These are phyloP conservation scores for Epistrophella euchroma DNA, from an alignment of 2,888 invertebrate genomes.

Conservation along the genomic window DNA sequence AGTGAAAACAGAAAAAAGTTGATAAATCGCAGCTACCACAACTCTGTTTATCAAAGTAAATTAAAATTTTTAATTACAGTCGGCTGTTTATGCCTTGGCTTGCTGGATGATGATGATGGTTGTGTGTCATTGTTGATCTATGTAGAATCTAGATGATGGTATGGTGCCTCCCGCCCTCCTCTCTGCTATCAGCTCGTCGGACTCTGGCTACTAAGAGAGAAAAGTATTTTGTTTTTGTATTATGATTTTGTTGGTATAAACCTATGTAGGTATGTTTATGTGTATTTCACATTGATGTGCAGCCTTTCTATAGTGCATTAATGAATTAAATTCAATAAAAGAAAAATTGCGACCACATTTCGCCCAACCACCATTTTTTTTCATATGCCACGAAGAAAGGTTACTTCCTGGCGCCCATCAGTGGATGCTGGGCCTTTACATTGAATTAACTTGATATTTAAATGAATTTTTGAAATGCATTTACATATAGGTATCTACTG, in stretches of 20 bases:
- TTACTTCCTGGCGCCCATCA: conserved; percentile 35
- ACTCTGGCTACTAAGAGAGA: conserved; percentile 19
- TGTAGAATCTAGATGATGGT: conserved; percentile 7
- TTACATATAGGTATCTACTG: too few species aligned
- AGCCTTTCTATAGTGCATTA: conserved; percentile 67
- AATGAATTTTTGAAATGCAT: conserved; percentile 67
- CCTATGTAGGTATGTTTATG: background rate
- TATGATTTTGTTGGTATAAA: background rate
- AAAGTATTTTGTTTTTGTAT: conserved; percentile 39
- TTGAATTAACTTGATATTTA: conserved; percentile 52
- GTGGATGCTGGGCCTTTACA: conserved; percentile 7
- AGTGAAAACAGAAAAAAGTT: conserved; percentile 39
- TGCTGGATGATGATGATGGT: conserved; percentile 60
- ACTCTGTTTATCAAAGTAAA: conserved; percentile 73
- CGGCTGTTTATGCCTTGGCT: conserved; percentile 50
- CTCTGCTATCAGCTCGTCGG: conserved; percentile 1
- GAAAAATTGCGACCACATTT: conserved; percentile 67
- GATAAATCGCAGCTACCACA: conserved; percentile 71
- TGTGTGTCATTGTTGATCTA: conserved; percentile 68
- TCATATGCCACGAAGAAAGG: conserved; percentile 4
- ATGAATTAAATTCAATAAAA: conserved; percentile 75
- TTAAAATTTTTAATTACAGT: conserved; percentile 75
- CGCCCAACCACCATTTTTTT: conserved; percentile 27
- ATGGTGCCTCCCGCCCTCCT: conserved; percentile 6
- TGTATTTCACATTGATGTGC: conserved; percentile 56